These are phyloP conservation scores for Amblyjoppa fuscipennis DNA, from an alignment of 2,888 invertebrate species.

Conservation along the genomic window DNA sequence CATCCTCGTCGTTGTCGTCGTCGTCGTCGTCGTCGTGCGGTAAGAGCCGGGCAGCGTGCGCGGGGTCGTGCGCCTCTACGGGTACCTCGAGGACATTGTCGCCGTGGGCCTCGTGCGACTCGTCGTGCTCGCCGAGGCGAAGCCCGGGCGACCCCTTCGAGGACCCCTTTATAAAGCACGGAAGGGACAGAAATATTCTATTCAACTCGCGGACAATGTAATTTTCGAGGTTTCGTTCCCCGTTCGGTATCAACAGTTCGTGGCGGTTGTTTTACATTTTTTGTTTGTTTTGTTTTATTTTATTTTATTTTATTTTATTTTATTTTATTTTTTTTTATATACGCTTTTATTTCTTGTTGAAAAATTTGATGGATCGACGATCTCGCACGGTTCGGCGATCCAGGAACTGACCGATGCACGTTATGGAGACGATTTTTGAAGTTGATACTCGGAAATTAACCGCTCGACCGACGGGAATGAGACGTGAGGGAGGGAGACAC, in stretches of 20 bases:
- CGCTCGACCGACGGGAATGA: conserved; percentile 51
- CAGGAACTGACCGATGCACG: conserved; percentile 11
- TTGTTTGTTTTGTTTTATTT: neutral
- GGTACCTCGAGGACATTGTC: conserved; percentile 47
- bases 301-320: neutral
- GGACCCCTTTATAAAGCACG: conserved; percentile 29
- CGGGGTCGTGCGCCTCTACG: conserved; percentile 64
- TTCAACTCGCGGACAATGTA: conserved; percentile 44
- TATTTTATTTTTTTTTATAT: neutral
- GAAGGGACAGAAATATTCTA: conserved; percentile 52
- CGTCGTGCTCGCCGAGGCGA: conserved; percentile 37
- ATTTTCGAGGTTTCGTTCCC: conserved; percentile 67
- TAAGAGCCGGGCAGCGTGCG: conserved; percentile 39
- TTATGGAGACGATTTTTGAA: conserved; percentile 40
- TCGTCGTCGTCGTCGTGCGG: conserved; percentile 58
- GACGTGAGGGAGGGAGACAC: conserved; percentile 47
- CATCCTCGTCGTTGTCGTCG: conserved; percentile 28
- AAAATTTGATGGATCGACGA: neutral
- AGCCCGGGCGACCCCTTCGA: conserved; percentile 3
- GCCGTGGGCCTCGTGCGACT: conserved; percentile 46
- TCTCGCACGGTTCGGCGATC: neutral
- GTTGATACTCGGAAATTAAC: conserved; percentile 62
- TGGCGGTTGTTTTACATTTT: neutral
- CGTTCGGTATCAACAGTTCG: conserved; percentile 68
- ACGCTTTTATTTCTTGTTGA: conserved; percentile 5